Percentiles rank a stretch among this genome's conserved stretches.
Evolutionary conservation across 1,140 invertebrate genomes (phyloP).

Genomic region (Eumaeus atala): DNA sequence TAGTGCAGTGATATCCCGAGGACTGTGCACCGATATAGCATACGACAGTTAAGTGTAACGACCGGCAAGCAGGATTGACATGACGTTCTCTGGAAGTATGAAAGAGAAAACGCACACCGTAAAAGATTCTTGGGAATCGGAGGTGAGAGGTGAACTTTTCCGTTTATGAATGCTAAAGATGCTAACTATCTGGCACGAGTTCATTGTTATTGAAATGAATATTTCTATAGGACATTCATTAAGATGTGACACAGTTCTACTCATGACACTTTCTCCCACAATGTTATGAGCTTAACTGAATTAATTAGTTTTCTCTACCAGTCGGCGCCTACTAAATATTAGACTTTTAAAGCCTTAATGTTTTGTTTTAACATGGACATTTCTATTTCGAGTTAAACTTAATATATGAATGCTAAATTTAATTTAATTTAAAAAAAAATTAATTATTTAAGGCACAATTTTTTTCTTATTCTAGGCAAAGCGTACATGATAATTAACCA

Average conservation of each 20-base stretch:
- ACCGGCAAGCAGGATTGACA: slow-evolving; percentile 39
- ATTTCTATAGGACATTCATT: slow-evolving; percentile 44
- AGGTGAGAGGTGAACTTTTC: slow-evolving; percentile 44
- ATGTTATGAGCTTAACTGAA: neutral
- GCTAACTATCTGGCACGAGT: slow-evolving; percentile 37
- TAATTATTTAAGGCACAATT: too few relatives aligned
- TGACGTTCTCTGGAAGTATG: slow-evolving; percentile 65
- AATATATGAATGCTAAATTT: too few relatives aligned
- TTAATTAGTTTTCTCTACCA: too few relatives aligned
- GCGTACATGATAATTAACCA: too few relatives aligned
- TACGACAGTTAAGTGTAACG: slow-evolving; percentile 45
- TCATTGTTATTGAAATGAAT: slow-evolving; percentile 37
- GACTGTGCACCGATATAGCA: slow-evolving; percentile 6
- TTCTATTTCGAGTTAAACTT: too few relatives aligned
- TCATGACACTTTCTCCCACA: slow-evolving; percentile 44
- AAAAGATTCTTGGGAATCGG: slow-evolving; percentile 65
- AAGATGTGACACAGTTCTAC: slow-evolving; percentile 42
- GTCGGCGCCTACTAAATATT: too few relatives aligned
- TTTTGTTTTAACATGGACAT: too few relatives aligned
- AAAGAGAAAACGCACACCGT: slow-evolving; percentile 57
- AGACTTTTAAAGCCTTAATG: too few relatives aligned
- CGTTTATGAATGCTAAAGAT: slow-evolving; percentile 21
- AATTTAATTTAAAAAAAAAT: too few relatives aligned
- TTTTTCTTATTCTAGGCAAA: too few relatives aligned
- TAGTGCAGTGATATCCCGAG: slow-evolving; percentile 41